Percentiles rank a stretch among this genome's conserved stretches.
Conservation (phyloP, 2,113 vertebrate genomes). For the Micromys minutus region DNA sequence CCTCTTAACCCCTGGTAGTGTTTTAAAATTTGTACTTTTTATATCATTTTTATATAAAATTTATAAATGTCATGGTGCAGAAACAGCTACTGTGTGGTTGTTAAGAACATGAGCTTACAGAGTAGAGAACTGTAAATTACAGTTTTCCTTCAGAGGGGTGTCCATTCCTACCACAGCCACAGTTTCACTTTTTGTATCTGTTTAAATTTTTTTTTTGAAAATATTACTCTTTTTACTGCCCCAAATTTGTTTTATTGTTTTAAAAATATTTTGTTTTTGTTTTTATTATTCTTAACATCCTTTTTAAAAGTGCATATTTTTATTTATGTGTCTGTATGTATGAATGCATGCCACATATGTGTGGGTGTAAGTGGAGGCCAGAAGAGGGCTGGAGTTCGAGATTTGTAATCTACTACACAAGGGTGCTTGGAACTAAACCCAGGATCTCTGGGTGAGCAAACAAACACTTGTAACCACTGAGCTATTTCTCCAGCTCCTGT, state of each 20-base stretch:
- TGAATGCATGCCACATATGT: neutral
- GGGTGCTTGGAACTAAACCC: neutral
- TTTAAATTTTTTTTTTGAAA: slow-evolving; percentile 62
- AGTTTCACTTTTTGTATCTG: slow-evolving; percentile 11
- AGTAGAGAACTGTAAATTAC: neutral
- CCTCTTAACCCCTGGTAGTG: neutral
- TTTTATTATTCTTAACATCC: neutral
- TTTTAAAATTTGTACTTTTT: neutral
- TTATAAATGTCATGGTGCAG: neutral
- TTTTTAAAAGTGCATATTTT: neutral
- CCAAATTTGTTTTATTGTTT: slow-evolving; percentile 1
- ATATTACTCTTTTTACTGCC: neutral
- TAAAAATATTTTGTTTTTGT: neutral
- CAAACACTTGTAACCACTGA: neutral
- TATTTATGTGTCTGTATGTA: neutral
- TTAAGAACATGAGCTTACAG: slow-evolving; percentile 36
- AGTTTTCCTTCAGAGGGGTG: neutral
- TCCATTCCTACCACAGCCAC: neutral
- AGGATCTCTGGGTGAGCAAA: neutral
- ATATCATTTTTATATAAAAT: no score
- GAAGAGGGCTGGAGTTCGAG: neutral
- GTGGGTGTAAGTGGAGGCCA: neutral
- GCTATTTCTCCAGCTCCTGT: neutral
- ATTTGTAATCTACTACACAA: no score
- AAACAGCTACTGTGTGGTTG: neutral